Evolutionary conservation across 2,888 invertebrate genomes (phyloP), one percentile per base, ranked within the genome.

Genomic region (Acleris laterana): DNA sequence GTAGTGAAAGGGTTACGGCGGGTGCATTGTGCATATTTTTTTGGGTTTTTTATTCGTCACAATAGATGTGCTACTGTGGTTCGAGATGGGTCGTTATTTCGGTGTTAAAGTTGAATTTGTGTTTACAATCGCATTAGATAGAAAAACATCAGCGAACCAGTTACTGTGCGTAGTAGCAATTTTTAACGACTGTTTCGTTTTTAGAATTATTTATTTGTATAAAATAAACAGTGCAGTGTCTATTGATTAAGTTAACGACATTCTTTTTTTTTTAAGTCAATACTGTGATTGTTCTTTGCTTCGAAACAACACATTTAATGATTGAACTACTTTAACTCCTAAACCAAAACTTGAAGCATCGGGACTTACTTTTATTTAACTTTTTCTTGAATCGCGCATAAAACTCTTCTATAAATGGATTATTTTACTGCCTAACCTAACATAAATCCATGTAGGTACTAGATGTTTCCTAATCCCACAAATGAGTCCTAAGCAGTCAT

Each of bases 81-180:
- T 85, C 85, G 84, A 78, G 82, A 83, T 77, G 85, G 83, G 86
- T 88, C 88, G 88, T 90, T 90, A 89, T 88, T 81, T 78, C 78
- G 78, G 89, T 88, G 89, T 87, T 87, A 88, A 84, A 86, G 84
- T 87, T 85, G 80, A 81, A 85, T 88, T 89, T 86, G 82, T 79
- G 81, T 83, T 82, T 81, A 76, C 68, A 75, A 76, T 72, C 68
- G 72, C 69, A 71, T 74, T 72, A 70, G 28, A 17, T 7, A 50
- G 44, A 61, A 58, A 56, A 61, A 46, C 22, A 55, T 42, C 32
- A 64, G 51, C 17, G 46, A 7, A 46, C 46, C n/a, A 46, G 46
- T 46, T 46, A n/a, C n/a, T 17, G 17, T 46, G 17, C 5, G n/a
- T 5, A 7, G 17, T 46, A 16, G 17, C 6, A 7, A 17, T 62